Conservation (phyloP, 1,140 invertebrate genomes). For the Caerostris darwini region DNA sequence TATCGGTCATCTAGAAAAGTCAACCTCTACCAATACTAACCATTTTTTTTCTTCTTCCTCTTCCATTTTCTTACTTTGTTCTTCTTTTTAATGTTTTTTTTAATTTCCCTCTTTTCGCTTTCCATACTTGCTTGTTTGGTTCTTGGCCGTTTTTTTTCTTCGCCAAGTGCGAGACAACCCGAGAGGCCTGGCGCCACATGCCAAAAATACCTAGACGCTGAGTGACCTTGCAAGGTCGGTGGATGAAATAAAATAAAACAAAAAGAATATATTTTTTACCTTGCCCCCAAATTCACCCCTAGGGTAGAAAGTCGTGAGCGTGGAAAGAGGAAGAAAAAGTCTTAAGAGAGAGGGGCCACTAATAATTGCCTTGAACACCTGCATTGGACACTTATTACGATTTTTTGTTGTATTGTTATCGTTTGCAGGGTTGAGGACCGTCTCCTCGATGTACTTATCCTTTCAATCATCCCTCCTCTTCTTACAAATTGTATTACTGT, state of each 20-base stretch:
- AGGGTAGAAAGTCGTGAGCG: neutral
- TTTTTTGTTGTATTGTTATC: constrained; percentile 25
- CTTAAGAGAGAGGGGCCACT: neutral
- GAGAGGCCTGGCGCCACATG: constrained; percentile 49
- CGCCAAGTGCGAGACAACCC: neutral
- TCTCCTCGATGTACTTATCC: constrained; percentile 13
- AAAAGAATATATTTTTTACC: neutral
- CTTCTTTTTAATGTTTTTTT: neutral
- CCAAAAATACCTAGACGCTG: constrained; percentile 44
- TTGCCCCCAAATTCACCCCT: constrained; percentile 26
- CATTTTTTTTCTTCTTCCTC: neutral
- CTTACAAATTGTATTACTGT: constrained; percentile 35
- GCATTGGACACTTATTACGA: constrained; percentile 2
- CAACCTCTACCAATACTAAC: constrained; percentile 16
- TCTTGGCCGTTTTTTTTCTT: neutral
- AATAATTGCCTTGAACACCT: constrained; percentile 59
- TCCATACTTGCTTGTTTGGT: neutral
- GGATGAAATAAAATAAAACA: neutral
- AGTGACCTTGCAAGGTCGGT: constrained; percentile 61
- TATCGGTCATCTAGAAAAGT: constrained; percentile 10
- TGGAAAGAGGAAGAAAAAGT: constrained; percentile 18
- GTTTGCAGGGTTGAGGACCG: neutral
- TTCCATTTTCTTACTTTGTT: neutral
- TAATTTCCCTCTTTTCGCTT: neutral
- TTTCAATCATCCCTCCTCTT: constrained; percentile 28